phyloP scores from a whole-genome alignment of 2,888 invertebrate genomes.

The Chloroclysta siterata region DNA sequence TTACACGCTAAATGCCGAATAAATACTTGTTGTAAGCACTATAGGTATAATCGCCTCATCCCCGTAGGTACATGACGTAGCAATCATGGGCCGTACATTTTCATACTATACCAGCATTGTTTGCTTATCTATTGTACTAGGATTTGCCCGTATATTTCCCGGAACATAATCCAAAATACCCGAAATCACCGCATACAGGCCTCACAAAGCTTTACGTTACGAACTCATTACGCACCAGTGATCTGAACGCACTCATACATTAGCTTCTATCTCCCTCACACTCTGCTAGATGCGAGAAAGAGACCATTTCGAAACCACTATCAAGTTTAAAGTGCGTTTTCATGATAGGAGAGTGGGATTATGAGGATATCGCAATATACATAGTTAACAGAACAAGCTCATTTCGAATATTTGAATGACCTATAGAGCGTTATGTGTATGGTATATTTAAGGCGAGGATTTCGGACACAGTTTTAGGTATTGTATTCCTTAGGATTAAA shows the following conservation, averaged over 20 bases:
- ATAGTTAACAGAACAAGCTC: not conserved
- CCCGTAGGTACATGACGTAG: not conserved
- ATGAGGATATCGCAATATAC: not conserved
- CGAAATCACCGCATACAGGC: conserved; percentile 22
- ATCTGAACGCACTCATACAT: conserved; percentile 30
- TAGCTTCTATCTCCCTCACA: conserved; percentile 32
- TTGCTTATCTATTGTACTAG: conserved; percentile 13
- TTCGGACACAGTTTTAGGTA: no score
- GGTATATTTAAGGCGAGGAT: not conserved
- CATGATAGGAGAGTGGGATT: not conserved
- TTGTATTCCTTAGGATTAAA: no score
- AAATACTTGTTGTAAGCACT: no score
- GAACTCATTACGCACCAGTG: conserved; percentile 38
- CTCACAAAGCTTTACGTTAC: conserved; percentile 27
- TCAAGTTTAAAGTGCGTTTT: conserved; percentile 19
- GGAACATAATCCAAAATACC: conserved; percentile 22
- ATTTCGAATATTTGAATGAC: not conserved
- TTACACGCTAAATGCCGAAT: no score
- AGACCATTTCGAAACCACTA: conserved; percentile 10
- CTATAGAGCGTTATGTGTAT: not conserved
- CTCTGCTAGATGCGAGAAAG: conserved; percentile 17
- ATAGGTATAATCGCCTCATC: no score
- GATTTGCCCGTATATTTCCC: conserved; percentile 7
- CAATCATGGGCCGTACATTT: not conserved
- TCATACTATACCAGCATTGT: not conserved